These are phyloP conservation scores for Psittacula echo DNA, from an alignment of 2,797 vertebrate species.

Conservation along the genomic window DNA sequence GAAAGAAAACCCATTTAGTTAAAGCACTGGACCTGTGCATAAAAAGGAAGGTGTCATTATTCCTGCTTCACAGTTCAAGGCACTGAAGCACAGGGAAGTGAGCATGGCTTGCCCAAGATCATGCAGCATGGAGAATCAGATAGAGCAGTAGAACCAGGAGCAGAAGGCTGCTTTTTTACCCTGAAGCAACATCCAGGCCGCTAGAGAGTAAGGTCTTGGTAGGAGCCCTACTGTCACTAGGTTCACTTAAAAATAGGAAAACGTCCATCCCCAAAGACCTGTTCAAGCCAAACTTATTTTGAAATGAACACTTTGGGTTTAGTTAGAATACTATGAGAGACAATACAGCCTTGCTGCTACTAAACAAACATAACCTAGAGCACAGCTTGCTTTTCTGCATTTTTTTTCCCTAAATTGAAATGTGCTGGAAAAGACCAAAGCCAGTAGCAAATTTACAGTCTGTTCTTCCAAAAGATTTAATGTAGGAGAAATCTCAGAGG, in stretches of 20 bases:
- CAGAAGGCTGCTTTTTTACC: not conserved
- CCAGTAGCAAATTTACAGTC: not conserved
- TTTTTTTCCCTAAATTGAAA: not conserved
- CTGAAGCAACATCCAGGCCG: not conserved
- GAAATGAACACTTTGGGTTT: not conserved
- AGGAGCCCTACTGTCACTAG: not conserved
- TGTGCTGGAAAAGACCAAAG: slow-evolving; percentile 26
- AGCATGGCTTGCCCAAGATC: not conserved
- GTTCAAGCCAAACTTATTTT: not conserved
- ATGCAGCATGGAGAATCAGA: not conserved
- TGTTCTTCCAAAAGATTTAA: slow-evolving; percentile 37
- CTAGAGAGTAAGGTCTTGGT: not conserved
- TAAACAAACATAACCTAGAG: not conserved
- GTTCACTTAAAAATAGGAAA: not conserved
- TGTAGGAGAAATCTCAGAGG: not conserved
- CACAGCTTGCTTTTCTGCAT: not conserved
- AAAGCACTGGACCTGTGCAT: not conserved
- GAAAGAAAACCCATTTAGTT: not conserved
- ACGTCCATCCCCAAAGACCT: not conserved
- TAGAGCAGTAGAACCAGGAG: not conserved
- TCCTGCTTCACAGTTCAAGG: not conserved
- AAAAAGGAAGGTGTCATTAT: not conserved
- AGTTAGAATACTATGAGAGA: not conserved
- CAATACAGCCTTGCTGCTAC: not conserved
- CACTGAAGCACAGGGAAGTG: not conserved